Conservation (phyloP, 2,888 invertebrate species). For the Meteorus cinctellus region DNA sequence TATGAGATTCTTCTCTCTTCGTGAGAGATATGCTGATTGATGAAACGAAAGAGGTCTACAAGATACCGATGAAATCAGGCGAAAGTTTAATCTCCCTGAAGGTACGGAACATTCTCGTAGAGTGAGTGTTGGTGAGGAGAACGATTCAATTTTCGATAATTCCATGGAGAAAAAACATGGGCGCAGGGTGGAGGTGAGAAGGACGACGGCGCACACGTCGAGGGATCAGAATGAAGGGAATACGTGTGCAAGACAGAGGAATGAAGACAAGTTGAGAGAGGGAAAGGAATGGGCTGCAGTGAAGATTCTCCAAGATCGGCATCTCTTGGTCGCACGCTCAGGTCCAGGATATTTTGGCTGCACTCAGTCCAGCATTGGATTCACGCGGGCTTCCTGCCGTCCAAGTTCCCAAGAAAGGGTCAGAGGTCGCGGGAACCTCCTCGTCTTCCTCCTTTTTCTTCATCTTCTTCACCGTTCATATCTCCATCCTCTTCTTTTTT, state of each 20-base stretch:
- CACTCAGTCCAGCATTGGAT: slow-evolving; percentile 21
- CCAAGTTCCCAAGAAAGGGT: slow-evolving; percentile 34
- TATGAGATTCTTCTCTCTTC: background rate
- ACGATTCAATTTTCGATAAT: slow-evolving; percentile 41
- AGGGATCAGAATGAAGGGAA: background rate
- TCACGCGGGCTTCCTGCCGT: slow-evolving; percentile 36
- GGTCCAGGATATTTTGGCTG: slow-evolving; percentile 33
- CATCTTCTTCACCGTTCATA: slow-evolving; percentile 36
- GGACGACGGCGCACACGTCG: slow-evolving; percentile 2
- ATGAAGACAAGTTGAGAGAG: background rate
- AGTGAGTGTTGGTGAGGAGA: background rate
- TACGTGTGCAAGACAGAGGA: slow-evolving; percentile 10
- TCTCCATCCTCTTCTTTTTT: slow-evolving; percentile 46
- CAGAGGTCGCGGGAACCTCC: slow-evolving; percentile 61
- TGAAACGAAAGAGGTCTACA: background rate
- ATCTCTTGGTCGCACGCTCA: slow-evolving; percentile 36
- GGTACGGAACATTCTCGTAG: background rate
- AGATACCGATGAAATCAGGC: background rate
- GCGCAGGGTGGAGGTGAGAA: background rate
- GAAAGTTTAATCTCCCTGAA: slow-evolving; percentile 27
- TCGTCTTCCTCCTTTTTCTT: slow-evolving; percentile 49
- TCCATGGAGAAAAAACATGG: background rate
- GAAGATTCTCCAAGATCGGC: slow-evolving; percentile 31
- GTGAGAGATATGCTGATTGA: background rate
- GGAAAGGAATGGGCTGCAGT: background rate